Evolutionary conservation across 2,888 invertebrate species (phyloP).

Genomic region (Bhutanitis thaidina): DNA sequence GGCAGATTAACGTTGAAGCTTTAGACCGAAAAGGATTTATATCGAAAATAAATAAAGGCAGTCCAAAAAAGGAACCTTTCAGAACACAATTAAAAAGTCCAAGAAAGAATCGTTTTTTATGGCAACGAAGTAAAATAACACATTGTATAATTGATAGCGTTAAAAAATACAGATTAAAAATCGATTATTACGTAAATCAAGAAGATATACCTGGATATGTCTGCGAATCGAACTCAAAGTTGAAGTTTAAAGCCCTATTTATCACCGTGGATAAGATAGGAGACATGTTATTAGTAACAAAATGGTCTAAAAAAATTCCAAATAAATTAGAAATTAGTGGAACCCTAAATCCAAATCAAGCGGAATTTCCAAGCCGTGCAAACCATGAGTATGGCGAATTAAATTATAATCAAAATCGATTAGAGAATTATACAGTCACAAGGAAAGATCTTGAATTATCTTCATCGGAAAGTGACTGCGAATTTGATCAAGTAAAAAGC

Average conservation of each 20-base stretch:
- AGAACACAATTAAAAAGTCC: background rate
- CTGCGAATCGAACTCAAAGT: constrained; percentile 44
- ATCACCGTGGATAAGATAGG: constrained; percentile 36
- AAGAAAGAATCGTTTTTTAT: constrained; percentile 13
- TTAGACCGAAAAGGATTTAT: constrained; percentile 53
- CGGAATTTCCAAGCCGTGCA: constrained; percentile 36
- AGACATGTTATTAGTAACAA: constrained; percentile 33
- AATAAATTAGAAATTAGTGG: constrained; percentile 9
- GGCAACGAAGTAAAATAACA: constrained; percentile 17
- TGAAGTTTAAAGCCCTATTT: constrained; percentile 41
- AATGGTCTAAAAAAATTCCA: constrained; percentile 43
- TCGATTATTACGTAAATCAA: constrained; percentile 38
- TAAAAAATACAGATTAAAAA: constrained; percentile 38
- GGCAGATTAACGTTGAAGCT: constrained; percentile 59
- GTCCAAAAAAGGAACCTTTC: constrained; percentile 32
- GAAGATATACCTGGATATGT: constrained; percentile 37
- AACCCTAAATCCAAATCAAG: constrained; percentile 32
- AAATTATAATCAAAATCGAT: constrained; percentile 14
- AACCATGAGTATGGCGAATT: background rate
- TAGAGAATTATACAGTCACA: constrained; percentile 32
- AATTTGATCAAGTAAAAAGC: constrained; percentile 39
- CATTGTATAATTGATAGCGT: constrained; percentile 20
- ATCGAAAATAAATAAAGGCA: constrained; percentile 38
- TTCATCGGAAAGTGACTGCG: constrained; percentile 59
- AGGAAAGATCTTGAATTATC: constrained; percentile 59